Conservation (phyloP, 2,888 invertebrate species). For the Drosophila histrio region DNA sequence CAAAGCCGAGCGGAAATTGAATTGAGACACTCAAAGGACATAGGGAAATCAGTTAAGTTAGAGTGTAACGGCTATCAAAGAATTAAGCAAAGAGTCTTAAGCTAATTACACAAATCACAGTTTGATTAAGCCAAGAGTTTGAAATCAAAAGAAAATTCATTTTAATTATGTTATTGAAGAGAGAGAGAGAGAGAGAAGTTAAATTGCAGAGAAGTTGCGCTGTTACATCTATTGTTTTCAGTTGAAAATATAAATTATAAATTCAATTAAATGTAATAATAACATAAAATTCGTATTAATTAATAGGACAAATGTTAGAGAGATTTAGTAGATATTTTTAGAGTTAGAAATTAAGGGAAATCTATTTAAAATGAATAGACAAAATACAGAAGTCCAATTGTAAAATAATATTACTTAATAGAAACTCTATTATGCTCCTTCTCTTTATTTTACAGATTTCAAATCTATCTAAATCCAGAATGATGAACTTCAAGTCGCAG, state of each 20-base stretch:
- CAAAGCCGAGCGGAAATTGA: constrained; percentile 61
- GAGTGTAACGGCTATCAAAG: neutral
- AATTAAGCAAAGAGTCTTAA: neutral
- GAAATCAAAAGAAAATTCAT: neutral
- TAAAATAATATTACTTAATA: neutral
- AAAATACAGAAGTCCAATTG: too few species aligned
- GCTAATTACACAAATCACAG: constrained; percentile 16
- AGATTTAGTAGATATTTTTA: too few species aligned
- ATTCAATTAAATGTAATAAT: too few species aligned
- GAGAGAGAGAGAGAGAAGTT: too few species aligned
- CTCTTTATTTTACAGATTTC: neutral
- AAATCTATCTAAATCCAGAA: constrained; percentile 7
- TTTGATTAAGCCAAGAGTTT: neutral
- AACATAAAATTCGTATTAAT: too few species aligned
- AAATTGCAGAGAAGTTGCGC: too few species aligned
- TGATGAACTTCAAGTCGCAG: constrained; percentile 58
- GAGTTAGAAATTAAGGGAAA: too few species aligned
- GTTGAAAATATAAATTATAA: too few species aligned
- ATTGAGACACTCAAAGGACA: constrained; percentile 27
- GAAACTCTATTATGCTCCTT: neutral
- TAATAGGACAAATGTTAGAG: too few species aligned
- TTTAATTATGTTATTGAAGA: too few species aligned
- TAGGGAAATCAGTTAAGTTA: constrained; percentile 30
- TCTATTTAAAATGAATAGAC: too few species aligned
- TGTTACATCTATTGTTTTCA: too few species aligned